Evolutionary conservation across 2,888 invertebrate species (phyloP).

Genomic region (Hirtodrosophila trivittata): DNA sequence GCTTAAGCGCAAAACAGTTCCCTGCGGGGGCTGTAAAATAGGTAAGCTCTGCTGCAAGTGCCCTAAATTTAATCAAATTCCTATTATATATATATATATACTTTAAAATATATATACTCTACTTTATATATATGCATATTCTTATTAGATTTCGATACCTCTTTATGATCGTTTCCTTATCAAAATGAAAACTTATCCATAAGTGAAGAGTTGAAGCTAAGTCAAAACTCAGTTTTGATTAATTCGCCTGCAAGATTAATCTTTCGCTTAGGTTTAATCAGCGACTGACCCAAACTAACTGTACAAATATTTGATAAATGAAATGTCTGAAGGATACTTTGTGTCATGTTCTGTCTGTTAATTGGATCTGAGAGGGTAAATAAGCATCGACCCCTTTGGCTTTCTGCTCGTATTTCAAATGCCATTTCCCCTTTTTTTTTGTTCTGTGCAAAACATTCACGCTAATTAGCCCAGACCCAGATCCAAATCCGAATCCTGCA

Average conservation of each 20-base stretch:
- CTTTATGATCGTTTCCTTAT: too few species aligned
- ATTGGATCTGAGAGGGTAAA: constrained; percentile 53
- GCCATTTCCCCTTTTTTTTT: constrained; percentile 17
- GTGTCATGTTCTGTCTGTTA: constrained; percentile 31
- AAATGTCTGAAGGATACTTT: constrained; percentile 35
- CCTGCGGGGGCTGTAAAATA: too few species aligned
- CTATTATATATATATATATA: too few species aligned
- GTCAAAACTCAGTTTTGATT: too few species aligned
- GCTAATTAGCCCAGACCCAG: constrained; percentile 72
- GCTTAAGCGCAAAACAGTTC: not conserved
- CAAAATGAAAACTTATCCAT: too few species aligned
- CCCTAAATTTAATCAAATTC: not conserved
- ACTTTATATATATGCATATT: too few species aligned
- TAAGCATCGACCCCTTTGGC: constrained; percentile 36
- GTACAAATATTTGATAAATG: constrained; percentile 23
- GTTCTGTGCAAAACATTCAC: constrained; percentile 54
- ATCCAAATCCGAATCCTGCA: constrained; percentile 51
- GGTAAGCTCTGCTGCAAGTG: too few species aligned
- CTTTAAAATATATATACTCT: too few species aligned
- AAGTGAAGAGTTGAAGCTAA: too few species aligned
- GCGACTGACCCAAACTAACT: not conserved
- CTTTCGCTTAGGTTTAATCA: not conserved
- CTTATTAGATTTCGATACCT: too few species aligned
- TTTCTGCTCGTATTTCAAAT: constrained; percentile 39
- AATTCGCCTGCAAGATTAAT: too few species aligned